Percentiles rank a stretch among this genome's conserved stretches.
phyloP scores from a whole-genome alignment of 2,797 vertebrate genomes.

The Rhynchonycteris naso region DNA sequence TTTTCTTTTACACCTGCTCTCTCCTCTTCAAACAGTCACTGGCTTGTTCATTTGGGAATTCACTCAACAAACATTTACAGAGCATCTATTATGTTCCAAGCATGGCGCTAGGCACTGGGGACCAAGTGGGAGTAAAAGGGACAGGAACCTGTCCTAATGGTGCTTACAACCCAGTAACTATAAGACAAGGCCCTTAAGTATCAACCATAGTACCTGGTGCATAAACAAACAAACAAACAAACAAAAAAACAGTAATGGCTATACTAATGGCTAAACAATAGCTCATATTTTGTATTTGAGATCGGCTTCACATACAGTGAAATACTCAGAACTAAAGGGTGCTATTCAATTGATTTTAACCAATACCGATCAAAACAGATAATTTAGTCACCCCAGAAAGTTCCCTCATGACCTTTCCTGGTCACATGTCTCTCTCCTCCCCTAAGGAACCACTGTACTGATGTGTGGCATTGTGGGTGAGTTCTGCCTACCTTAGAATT shows the following conservation, averaged over 20 bases:
- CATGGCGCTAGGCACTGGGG: not conserved
- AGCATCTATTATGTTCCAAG: not conserved
- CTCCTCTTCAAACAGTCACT: not conserved
- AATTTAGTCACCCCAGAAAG: not conserved
- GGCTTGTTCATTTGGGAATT: not conserved
- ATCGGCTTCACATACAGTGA: not conserved
- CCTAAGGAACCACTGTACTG: not conserved
- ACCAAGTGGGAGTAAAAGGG: not conserved
- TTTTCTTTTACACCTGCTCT: not conserved
- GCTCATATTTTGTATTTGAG: not conserved
- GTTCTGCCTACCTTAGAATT: not conserved
- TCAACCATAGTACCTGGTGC: fast-evolving
- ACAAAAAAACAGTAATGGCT: too few relatives aligned
- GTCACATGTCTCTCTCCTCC: not conserved
- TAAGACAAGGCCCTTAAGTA: not conserved
- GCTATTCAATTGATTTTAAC: not conserved
- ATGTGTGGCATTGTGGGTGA: not conserved
- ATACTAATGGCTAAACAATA: not conserved
- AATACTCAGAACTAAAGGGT: not conserved
- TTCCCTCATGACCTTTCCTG: too few relatives aligned
- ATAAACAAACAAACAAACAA: too few relatives aligned
- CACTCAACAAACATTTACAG: not conserved
- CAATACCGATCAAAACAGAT: not conserved
- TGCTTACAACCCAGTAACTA: not conserved
- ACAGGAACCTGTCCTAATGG: not conserved